Evolutionary conservation across 2,888 invertebrate genomes (phyloP).

Genomic region (Patella pellucida): DNA sequence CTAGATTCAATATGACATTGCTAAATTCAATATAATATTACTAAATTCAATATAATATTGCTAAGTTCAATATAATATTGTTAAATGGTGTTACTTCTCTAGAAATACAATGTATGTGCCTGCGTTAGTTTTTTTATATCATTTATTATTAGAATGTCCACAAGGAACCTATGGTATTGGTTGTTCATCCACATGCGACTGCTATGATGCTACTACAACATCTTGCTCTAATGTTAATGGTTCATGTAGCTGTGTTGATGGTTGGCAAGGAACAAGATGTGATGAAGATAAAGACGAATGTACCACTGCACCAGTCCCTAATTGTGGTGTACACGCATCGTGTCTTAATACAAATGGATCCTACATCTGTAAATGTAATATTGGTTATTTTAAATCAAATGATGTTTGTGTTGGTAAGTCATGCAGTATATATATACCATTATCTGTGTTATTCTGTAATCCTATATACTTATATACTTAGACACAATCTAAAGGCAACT

Average conservation of each 20-base stretch:
- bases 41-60: too few species aligned
- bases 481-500: too few species aligned
- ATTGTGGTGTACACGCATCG: slow-evolving; percentile 7
- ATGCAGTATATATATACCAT: too few species aligned
- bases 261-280: slow-evolving; percentile 41
- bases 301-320: neutral
- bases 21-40: too few species aligned
- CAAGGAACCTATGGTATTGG: slow-evolving; percentile 28
- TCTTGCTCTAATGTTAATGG: slow-evolving; percentile 28
- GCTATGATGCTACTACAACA: slow-evolving; percentile 25
- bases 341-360: slow-evolving; percentile 26
- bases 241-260: slow-evolving; percentile 37
- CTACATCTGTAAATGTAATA: slow-evolving; percentile 20
- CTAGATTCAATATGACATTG: too few species aligned
- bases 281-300: slow-evolving; percentile 42
- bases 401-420: neutral
- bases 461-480: too few species aligned
- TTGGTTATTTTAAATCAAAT: slow-evolving; percentile 1
- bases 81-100: too few species aligned
- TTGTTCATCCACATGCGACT: slow-evolving; percentile 34
- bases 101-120: too few species aligned
- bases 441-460: too few species aligned
- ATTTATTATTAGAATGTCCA: slow-evolving; percentile 29
- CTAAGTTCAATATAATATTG: too few species aligned
- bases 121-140: too few species aligned